Percentiles rank a stretch among this genome's conserved stretches.
These are phyloP conservation scores for Nycticryphes semicollaris DNA, from an alignment of 2,113 vertebrate genomes.

Conservation along the genomic window DNA sequence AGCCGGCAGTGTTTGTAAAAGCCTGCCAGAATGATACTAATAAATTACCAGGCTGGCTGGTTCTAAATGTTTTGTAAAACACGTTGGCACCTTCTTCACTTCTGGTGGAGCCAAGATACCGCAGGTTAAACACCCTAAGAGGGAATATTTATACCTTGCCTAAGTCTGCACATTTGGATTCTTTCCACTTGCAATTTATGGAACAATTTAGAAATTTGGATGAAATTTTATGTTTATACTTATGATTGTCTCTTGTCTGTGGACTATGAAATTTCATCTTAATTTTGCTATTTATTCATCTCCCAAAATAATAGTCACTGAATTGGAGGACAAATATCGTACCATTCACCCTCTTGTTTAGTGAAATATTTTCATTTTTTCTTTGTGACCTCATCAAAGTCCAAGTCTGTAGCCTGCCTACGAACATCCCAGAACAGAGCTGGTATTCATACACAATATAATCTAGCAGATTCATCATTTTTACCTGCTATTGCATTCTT, in stretches of 20 bases:
- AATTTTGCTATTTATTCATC: constrained; percentile 23
- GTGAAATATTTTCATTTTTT: constrained; percentile 10
- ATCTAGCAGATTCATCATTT: neutral
- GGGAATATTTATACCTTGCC: neutral
- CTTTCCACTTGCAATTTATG: neutral
- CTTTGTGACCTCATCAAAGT: neutral
- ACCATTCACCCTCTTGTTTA: neutral
- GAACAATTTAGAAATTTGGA: neutral
- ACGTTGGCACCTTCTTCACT: neutral
- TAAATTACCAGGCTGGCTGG: neutral
- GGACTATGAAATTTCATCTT: constrained; percentile 1
- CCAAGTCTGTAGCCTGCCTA: neutral
- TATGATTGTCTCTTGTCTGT: neutral
- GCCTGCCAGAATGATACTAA: neutral
- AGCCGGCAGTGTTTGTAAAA: neutral
- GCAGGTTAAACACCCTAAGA: neutral
- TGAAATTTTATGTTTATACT: neutral
- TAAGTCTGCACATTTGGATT: neutral
- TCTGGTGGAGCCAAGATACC: neutral
- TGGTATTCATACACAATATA: neutral
- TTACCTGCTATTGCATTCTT: neutral
- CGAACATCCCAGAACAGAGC: neutral
- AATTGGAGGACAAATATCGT: constrained; percentile 7
- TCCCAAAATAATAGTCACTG: neutral
- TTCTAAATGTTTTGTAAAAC: neutral